Evolutionary conservation across 2,888 invertebrate species (phyloP), one percentile per base, ranked within the genome.

Genomic region (Leucophenga montana): DNA sequence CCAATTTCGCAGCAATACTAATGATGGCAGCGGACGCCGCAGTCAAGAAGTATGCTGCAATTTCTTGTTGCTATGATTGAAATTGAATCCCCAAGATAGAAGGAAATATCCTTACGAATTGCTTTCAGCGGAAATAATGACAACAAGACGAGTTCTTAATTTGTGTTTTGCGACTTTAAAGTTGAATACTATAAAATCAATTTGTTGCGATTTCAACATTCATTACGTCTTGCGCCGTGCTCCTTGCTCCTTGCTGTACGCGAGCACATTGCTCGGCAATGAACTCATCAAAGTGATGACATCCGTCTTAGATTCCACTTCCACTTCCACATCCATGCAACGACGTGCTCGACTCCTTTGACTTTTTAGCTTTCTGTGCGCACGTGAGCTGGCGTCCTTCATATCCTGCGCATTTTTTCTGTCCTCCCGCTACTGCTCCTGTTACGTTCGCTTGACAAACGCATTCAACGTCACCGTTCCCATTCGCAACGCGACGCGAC

Each of bases 251-350:
- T 22, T 22, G 11, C 57, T 31, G 3, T 27, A 22, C 31, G 16
- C 57, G 22, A 22, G 11, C 27, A 22, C 27, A 39, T 77, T 77
- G 77, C 78, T 73, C 66, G 72, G 74, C 74, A 73, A 79, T 75
- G 76, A 75, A 78, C 78, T 75, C 79, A 78, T 79, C 79, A 79
- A 78, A 79, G 74, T 75, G 79, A 77, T 77, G 76, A 75, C 76
- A 78, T 78, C 74, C 75, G 75, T 69, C 74, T 74, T 74, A 75
- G 75, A 65, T 46, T 64, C 20, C 22, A 18, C 16, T 64, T 22
- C 18, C 31, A 2, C 57, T n/a, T 27, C 57, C 70, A 57, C 61
- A 69, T 44, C 66, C 67, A 67, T 70, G 70, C 71, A 66, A 72
- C 66, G 56, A 56, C 44, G 48, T 57, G 48, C 56, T 64, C 53